Conservation (phyloP, 2,888 invertebrate genomes). For the Didymodactylos carnosus region DNA sequence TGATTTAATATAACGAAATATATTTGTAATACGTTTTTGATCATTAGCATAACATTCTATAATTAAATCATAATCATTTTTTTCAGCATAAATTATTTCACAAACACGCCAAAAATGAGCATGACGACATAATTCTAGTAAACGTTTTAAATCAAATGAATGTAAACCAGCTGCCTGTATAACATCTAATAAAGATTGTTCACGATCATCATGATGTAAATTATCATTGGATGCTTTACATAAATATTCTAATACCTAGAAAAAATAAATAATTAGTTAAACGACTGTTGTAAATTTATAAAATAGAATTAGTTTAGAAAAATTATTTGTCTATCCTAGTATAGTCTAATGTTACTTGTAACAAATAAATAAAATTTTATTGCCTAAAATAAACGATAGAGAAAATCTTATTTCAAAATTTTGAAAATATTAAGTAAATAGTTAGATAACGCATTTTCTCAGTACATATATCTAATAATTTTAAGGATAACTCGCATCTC, state of each 20-base stretch:
- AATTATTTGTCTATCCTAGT: no score
- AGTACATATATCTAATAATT: no score
- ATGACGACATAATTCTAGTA: constrained; percentile 44
- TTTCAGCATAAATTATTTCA: constrained; percentile 47
- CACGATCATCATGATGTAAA: constrained; percentile 44
- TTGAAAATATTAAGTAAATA: no score
- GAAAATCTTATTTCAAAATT: no score
- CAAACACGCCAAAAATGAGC: constrained; percentile 51
- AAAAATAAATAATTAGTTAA: neutral
- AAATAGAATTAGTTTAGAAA: no score
- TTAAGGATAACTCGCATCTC: no score
- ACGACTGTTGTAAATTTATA: neutral
- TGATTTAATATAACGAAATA: neutral
- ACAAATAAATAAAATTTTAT: no score
- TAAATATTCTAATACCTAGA: constrained; percentile 39
- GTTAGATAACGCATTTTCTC: no score
- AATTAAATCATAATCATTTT: constrained; percentile 45
- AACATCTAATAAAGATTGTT: constrained; percentile 52
- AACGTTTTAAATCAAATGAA: constrained; percentile 42
- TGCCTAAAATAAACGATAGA: no score
- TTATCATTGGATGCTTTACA: constrained; percentile 28
- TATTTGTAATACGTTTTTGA: constrained; percentile 38
- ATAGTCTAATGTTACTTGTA: no score
- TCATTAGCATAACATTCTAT: constrained; percentile 50
- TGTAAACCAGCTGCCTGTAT: constrained; percentile 39